Percentiles rank a stretch among this genome's conserved stretches.
phyloP scores from a whole-genome alignment of 2,797 vertebrate species.

The Arrhamphus sclerolepis region DNA sequence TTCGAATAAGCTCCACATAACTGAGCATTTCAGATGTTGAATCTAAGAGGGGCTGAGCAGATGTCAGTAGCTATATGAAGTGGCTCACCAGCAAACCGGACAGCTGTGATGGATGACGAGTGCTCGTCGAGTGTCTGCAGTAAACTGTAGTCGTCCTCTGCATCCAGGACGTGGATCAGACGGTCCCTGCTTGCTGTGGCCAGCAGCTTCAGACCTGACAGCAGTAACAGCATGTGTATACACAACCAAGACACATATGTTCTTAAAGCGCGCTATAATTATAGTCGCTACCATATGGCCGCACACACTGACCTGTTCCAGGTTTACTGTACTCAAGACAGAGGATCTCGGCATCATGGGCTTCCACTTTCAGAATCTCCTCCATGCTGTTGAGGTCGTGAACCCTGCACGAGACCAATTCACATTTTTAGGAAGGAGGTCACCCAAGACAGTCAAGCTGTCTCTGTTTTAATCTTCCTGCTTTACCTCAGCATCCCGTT shows the following conservation, averaged over 20 bases:
- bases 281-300: background rate
- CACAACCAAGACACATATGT: background rate
- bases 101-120: slow-evolving; percentile 94
- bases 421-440: background rate
- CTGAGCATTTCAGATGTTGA: too few species aligned
- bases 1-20: too few species aligned
- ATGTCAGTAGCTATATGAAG: background rate
- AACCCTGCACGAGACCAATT: slow-evolving; percentile 78
- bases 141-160: slow-evolving; percentile 86
- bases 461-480: background rate
- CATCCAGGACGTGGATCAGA: slow-evolving; percentile 91
- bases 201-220: slow-evolving; percentile 89
- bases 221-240: background rate
- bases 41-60: too few species aligned
- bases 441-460: background rate
- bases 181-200: slow-evolving; percentile 93
- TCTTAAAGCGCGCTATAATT: background rate
- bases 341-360: slow-evolving; percentile 93
- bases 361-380: slow-evolving; percentile 90
- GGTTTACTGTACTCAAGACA: slow-evolving; percentile 94
- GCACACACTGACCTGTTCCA: slow-evolving; percentile 84
- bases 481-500: slow-evolving; percentile 91
- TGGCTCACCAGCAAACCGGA: slow-evolving; percentile 91
- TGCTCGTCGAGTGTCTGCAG: slow-evolving; percentile 95
- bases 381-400: slow-evolving; percentile 87